Evolutionary conservation across 64 coral and sea anemone species (phyloP).

Genomic region (Pocillopora verrucosa): DNA sequence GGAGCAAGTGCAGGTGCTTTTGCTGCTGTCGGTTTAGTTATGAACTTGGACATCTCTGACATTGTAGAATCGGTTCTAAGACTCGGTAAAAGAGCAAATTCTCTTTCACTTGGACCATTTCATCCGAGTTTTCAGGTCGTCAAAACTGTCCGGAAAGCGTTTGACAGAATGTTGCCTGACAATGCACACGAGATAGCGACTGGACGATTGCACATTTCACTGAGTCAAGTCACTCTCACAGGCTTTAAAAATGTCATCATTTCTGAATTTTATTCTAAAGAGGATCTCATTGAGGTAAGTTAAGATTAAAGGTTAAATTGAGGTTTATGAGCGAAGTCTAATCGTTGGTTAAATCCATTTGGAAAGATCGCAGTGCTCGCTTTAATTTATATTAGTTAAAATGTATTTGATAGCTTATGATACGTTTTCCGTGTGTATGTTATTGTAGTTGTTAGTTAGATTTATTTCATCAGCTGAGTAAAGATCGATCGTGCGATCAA

Average conservation of each 20-base stretch:
- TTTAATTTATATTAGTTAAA: too few species aligned
- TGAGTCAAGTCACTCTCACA: conserved; percentile 62
- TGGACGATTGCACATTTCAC: conserved; percentile 84
- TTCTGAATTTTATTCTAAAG: conserved; percentile 90
- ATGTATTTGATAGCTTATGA: too few species aligned
- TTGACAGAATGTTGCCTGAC: conserved; percentile 82
- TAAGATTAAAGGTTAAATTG: background rate
- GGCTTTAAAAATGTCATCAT: conserved; percentile 84
- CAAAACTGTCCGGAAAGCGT: conserved; percentile 76
- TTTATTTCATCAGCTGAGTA: too few species aligned
- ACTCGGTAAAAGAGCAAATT: conserved; percentile 80
- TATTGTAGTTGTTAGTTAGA: too few species aligned
- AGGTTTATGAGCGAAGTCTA: too few species aligned
- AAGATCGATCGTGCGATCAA: too few species aligned
- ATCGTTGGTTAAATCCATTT: too few species aligned
- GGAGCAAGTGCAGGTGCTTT: conserved; percentile 98
- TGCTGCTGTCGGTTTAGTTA: conserved; percentile 70
- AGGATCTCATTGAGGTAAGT: conserved; percentile 95
- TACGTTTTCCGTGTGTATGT: too few species aligned
- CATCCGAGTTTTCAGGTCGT: conserved; percentile 89
- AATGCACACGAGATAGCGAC: conserved; percentile 86
- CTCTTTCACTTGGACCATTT: conserved; percentile 78
- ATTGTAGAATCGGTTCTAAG: conserved; percentile 82
- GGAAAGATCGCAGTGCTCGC: too few species aligned
- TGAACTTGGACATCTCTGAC: conserved; percentile 70